A percentile compares a stretch with the other conserved stretches of the same genome.
Conservation (phyloP, 1,140 invertebrate genomes). For the Hermetia illucens region DNA sequence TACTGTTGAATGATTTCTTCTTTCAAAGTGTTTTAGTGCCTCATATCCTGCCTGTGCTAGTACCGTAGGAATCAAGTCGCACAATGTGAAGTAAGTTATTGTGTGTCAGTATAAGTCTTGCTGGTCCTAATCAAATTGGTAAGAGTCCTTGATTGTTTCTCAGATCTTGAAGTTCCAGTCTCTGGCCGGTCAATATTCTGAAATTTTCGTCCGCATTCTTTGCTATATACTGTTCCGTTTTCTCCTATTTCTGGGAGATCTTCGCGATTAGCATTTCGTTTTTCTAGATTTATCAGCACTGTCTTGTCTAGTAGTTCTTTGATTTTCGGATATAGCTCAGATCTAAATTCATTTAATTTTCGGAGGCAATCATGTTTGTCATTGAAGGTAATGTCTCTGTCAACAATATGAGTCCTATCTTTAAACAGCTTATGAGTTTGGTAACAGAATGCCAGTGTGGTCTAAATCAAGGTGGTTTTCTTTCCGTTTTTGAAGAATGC, state of each 20-base stretch:
- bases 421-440: conserved; percentile 5
- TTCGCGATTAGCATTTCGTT: conserved; percentile 6
- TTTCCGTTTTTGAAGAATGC: conserved; percentile 6
- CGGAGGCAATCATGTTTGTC: background rate
- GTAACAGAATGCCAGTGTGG: conserved; percentile 10
- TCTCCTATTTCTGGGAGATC: background rate
- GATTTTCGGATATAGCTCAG: background rate
- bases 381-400: background rate
- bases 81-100: too few species aligned
- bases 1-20: too few species aligned
- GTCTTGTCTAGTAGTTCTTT: background rate
- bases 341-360: conserved; percentile 1
- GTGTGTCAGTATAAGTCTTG: too few species aligned
- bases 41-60: too few species aligned
- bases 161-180: too few species aligned
- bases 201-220: background rate
- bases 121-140: too few species aligned
- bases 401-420: conserved; percentile 1
- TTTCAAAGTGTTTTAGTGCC: too few species aligned
- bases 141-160: too few species aligned
- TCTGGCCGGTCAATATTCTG: too few species aligned
- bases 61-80: too few species aligned
- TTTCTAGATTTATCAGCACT: conserved; percentile 1
- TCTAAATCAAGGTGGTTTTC: conserved; percentile 9
- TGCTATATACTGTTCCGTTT: background rate